These are phyloP conservation scores for Glyphotaelius pellucidus DNA, from an alignment of 2,888 invertebrate species.

Conservation along the genomic window DNA sequence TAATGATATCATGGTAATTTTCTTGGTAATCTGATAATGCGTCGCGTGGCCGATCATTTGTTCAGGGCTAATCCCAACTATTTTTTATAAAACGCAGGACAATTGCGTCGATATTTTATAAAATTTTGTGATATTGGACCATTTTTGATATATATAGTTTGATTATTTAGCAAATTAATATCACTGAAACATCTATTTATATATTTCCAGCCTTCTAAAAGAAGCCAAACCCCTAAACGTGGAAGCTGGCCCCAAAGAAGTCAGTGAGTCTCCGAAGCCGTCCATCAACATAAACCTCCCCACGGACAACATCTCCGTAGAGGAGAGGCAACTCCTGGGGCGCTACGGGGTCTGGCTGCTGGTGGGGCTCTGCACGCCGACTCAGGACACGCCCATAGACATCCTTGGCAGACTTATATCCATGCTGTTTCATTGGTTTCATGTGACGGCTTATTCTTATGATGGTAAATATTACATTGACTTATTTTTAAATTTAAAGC, in stretches of 20 bases:
- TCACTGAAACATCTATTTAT: neutral
- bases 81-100: too few species aligned
- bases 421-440: conserved; percentile 99
- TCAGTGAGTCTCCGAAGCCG: conserved; percentile 72
- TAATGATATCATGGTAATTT: too few species aligned
- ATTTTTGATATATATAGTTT: too few species aligned
- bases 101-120: too few species aligned
- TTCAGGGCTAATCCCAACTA: too few species aligned
- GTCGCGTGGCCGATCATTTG: too few species aligned
- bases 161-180: neutral
- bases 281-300: conserved; percentile 71
- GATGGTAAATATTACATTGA: conserved; percentile 81
- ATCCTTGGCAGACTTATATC: conserved; percentile 93
- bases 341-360: conserved; percentile 98
- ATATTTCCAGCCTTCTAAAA: conserved; percentile 83
- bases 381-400: conserved; percentile 86
- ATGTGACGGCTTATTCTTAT: conserved; percentile 97
- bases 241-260: conserved; percentile 77
- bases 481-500: too few species aligned
- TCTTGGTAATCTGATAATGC: too few species aligned
- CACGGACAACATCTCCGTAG: conserved; percentile 84
- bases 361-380: conserved; percentile 93
- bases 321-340: conserved; percentile 93
- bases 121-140: too few species aligned
- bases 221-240: conserved; percentile 92